Percentiles rank a stretch among this genome's conserved stretches.
phyloP scores from a whole-genome alignment of 2,888 invertebrate species.

The Lomographa bimaculata region DNA sequence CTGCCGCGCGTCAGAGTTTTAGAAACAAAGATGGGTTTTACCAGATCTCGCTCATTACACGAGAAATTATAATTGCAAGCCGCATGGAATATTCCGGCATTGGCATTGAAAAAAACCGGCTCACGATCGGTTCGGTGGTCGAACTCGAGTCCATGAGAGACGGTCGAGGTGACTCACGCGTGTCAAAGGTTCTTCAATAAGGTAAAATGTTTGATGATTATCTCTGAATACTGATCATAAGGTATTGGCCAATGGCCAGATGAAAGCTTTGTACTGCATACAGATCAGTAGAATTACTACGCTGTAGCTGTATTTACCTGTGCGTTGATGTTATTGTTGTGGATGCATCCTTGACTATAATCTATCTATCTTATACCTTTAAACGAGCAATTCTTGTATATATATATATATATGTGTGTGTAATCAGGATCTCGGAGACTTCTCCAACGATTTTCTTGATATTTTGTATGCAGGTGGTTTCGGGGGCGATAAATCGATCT shows the following conservation, averaged over 20 bases:
- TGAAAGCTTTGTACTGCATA: slow-evolving; percentile 22
- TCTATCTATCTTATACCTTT: too few species aligned
- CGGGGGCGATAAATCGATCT: too few species aligned
- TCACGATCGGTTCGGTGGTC: slow-evolving; percentile 17
- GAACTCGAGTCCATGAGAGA: slow-evolving; percentile 4
- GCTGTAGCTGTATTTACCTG: slow-evolving; percentile 18
- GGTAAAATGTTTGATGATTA: slow-evolving; percentile 28
- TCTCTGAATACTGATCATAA: slow-evolving; percentile 15
- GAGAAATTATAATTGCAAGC: slow-evolving; percentile 13
- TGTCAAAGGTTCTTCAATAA: not conserved
- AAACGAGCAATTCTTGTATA: too few species aligned
- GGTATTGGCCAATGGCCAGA: slow-evolving; percentile 22
- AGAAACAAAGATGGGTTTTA: slow-evolving; percentile 15
- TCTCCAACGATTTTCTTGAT: too few species aligned
- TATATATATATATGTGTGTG: too few species aligned
- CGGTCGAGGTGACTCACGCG: slow-evolving; percentile 29
- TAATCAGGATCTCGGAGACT: too few species aligned
- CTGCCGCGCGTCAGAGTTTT: too few species aligned
- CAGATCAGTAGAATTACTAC: slow-evolving; percentile 22
- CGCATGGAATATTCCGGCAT: slow-evolving; percentile 34
- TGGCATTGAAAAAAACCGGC: slow-evolving; percentile 32
- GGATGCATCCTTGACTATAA: too few species aligned
- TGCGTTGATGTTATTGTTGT: too few species aligned
- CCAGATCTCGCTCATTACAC: slow-evolving; percentile 6
- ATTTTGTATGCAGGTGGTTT: too few species aligned